phyloP scores from a whole-genome alignment of 2,888 invertebrate species.

The Oscheius sp. region DNA sequence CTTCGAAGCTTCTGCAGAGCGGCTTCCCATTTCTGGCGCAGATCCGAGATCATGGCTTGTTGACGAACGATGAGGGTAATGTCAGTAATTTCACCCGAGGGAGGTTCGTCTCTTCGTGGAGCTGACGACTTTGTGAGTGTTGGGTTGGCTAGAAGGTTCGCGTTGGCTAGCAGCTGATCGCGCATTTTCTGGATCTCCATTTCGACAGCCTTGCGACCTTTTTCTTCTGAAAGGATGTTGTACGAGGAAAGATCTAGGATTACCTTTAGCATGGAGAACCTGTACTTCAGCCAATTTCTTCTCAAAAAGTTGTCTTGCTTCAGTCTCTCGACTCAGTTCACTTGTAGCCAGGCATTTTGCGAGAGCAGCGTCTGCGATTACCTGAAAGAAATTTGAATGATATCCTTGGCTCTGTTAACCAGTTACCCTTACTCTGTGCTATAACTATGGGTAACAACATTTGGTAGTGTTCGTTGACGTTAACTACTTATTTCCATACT shows the following conservation, averaged over 20 bases:
- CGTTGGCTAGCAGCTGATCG: conserved; percentile 66
- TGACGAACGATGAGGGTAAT: conserved; percentile 60
- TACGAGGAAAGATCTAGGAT: not conserved
- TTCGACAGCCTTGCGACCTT: conserved; percentile 51
- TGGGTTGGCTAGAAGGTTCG: conserved; percentile 60
- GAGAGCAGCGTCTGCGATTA: not conserved
- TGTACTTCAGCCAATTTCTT: conserved; percentile 4
- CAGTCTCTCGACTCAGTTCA: conserved; percentile 9
- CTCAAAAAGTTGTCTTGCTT: conserved; percentile 4
- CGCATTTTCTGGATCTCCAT: conserved; percentile 59
- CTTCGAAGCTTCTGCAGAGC: conserved; percentile 51
- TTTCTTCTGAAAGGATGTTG: conserved; percentile 45
- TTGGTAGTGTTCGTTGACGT: no score
- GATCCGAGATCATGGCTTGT: conserved; percentile 58
- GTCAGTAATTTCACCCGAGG: conserved; percentile 46
- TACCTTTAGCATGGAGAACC: conserved; percentile 9
- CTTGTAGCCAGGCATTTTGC: conserved; percentile 12
- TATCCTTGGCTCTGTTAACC: no score
- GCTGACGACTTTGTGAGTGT: conserved; percentile 47
- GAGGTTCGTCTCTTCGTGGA: conserved; percentile 2
- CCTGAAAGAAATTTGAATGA: not conserved
- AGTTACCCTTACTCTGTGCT: no score
- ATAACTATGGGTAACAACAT: no score
- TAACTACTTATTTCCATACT: no score
- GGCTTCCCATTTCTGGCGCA: conserved; percentile 38